These are phyloP conservation scores for Hystrix brachyura DNA, from an alignment of 2,113 vertebrate genomes.

Conservation along the genomic window DNA sequence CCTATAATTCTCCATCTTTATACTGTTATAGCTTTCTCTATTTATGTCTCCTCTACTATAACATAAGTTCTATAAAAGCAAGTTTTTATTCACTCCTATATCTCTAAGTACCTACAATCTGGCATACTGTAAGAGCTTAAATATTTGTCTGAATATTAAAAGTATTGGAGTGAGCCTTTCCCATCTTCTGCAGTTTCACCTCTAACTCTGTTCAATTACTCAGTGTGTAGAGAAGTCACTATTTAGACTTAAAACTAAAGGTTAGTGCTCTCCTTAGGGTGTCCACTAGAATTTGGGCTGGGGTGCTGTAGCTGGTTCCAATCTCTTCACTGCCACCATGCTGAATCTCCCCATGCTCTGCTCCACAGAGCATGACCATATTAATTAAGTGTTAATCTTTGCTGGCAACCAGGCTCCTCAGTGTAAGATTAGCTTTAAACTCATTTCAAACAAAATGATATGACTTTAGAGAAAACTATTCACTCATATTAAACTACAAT, in stretches of 20 bases:
- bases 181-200: neutral
- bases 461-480: conserved; percentile 54
- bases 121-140: neutral
- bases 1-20: neutral
- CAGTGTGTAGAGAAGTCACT: neutral
- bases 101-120: neutral
- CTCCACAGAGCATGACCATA: conserved; percentile 1
- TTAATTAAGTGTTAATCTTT: conserved; percentile 64
- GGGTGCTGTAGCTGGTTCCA: neutral
- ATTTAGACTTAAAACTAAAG: neutral
- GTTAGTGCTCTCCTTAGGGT: neutral
- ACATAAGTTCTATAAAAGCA: neutral
- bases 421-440: conserved; percentile 66
- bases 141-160: conserved; percentile 12
- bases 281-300: neutral
- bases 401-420: conserved; percentile 23
- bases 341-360: neutral
- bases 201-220: conserved; percentile 10
- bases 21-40: neutral
- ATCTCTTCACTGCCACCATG: neutral
- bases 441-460: conserved; percentile 68
- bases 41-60: neutral
- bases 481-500: conserved; percentile 19
- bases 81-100: neutral
- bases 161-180: neutral